Evolutionary conservation across 2,113 vertebrate genomes (phyloP), one percentile per base, ranked within the genome.

Genomic region (Onychostoma macrolepis): DNA sequence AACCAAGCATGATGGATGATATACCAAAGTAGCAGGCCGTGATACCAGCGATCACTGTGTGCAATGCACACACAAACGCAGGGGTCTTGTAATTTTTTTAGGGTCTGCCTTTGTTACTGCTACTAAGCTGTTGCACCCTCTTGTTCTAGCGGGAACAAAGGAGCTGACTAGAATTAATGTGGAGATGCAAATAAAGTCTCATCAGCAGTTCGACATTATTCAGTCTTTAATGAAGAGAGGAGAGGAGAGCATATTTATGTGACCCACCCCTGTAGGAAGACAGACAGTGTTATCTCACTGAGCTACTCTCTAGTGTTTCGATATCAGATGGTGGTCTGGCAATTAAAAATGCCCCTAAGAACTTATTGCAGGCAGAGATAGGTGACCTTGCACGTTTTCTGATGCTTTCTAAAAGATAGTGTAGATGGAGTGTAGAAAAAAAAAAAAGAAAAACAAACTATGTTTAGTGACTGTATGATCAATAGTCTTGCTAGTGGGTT

Each of bases 1-100:
- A 89, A 89, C 80, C 89, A 90, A 69, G 61, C 88, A 89, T 93
- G 94, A 93, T 92, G 90, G 91, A 94, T 93, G 92, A 89, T 90
- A 33, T 83, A 45, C 71, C 87, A 77, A 33, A 45, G 80, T 21
- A 85, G 74, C 87, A 58, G 48, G 4, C 69, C 69, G 56, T 77
- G 75, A 88, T 84, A 76, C 84, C 80, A 36, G 28, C n/a, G 50
- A 71, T 80, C 71, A 85, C 63, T 82, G 30, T 74, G 82, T n/a
- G 30, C 53, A 63, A 45, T 71, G 56, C 36, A 63, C 50, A 28
- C 80, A 26, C 67, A 83, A 26, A 63, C 5, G 30, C 24, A 58
- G 41, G 45, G 45, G 45, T 72, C 67, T 84, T 15, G 43, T 76
- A 15, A 58, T 72, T 11, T 72, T 53, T 78, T 48, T 53, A 28